Evolutionary conservation across 1,140 invertebrate genomes (phyloP).

Genomic region (Hestina assimilis): DNA sequence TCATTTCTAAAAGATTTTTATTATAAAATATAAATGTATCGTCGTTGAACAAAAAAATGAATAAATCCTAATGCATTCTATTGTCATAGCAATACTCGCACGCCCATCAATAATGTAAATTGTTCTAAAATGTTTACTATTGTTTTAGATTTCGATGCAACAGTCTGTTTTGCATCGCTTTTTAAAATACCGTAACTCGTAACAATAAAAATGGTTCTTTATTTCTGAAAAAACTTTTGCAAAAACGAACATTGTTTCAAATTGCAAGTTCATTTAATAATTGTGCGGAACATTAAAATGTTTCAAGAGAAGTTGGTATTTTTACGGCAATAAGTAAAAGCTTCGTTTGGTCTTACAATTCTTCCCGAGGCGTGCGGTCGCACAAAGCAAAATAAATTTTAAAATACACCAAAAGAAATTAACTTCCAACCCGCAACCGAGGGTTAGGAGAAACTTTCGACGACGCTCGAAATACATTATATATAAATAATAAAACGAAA

Average conservation of each 20-base stretch:
- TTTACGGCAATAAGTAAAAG: constrained; percentile 44
- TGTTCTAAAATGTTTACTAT: not conserved
- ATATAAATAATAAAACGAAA: constrained; percentile 64
- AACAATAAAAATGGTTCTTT: not conserved
- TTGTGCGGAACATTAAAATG: constrained; percentile 32
- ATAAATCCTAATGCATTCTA: constrained; percentile 7
- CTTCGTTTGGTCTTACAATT: constrained; percentile 59
- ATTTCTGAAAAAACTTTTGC: not conserved
- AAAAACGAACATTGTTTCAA: constrained; percentile 4
- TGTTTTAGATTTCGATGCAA: not conserved
- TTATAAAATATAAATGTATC: not conserved
- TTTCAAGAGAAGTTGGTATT: constrained; percentile 45
- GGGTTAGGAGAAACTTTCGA: constrained; percentile 67
- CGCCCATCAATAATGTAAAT: constrained; percentile 9
- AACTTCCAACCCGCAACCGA: constrained; percentile 59
- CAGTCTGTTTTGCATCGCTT: not conserved
- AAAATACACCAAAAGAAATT: constrained; percentile 77
- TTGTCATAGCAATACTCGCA: constrained; percentile 11
- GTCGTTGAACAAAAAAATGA: constrained; percentile 2
- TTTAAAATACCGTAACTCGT: not conserved
- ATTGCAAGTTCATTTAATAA: constrained; percentile 3
- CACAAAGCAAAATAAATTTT: constrained; percentile 76
- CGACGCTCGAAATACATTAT: constrained; percentile 58
- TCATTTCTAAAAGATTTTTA: no score
- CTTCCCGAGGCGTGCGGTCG: constrained; percentile 62